phyloP scores from a whole-genome alignment of 1,140 invertebrate genomes.

The Cotesia chilonis region DNA sequence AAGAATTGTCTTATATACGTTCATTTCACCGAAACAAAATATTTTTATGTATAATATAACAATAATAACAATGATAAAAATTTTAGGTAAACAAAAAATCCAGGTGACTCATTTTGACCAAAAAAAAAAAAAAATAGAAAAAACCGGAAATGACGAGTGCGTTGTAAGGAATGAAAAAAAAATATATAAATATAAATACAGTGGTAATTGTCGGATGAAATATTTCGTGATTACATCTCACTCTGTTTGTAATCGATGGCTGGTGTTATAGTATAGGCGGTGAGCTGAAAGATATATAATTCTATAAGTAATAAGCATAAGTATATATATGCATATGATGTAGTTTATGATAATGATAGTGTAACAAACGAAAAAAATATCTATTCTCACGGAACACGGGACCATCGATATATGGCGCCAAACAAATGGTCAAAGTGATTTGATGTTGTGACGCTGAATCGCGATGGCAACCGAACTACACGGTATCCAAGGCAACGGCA shows the following conservation, averaged over 20 bases:
- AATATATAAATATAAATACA: conserved; percentile 20
- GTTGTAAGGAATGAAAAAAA: conserved; percentile 14
- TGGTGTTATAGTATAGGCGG: no score
- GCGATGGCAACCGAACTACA: conserved; percentile 60
- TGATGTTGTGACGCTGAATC: conserved; percentile 62
- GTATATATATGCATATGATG: conserved; percentile 5
- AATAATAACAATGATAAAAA: conserved; percentile 1
- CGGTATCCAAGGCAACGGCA: conserved; percentile 53
- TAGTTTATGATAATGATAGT: background rate
- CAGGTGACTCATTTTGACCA: conserved; percentile 2
- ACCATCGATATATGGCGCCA: conserved; percentile 58
- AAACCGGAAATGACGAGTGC: conserved; percentile 30
- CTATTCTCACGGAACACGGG: conserved; percentile 57
- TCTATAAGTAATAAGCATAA: background rate
- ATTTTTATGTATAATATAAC: no score
- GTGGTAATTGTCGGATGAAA: no score
- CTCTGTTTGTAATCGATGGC: no score
- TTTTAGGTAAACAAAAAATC: conserved; percentile 9
- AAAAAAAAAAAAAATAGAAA: conserved; percentile 14
- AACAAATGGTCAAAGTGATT: conserved; percentile 65
- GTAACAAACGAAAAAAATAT: conserved; percentile 27
- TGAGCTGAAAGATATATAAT: no score
- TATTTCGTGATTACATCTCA: no score
- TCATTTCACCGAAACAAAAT: no score
- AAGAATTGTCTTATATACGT: background rate